Evolutionary conservation across 2,797 vertebrate species (phyloP).

Genomic region (Varecia variegata): DNA sequence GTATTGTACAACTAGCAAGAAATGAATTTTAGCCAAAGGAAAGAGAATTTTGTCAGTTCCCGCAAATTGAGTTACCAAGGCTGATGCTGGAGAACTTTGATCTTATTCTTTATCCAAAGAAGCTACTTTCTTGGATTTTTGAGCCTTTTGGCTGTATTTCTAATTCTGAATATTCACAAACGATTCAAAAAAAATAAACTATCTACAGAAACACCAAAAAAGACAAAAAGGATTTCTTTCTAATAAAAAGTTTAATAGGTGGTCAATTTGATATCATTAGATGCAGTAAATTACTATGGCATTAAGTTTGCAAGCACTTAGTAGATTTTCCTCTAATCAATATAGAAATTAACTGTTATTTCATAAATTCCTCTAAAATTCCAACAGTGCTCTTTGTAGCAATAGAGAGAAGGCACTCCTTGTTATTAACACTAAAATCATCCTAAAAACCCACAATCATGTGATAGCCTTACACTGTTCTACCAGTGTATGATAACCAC

Average conservation of each 20-base stretch:
- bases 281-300: neutral
- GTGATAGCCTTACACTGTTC: neutral
- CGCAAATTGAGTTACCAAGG: neutral
- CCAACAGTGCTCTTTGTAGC: neutral
- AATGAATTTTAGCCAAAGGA: slow-evolving; percentile 15
- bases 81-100: neutral
- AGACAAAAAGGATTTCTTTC: neutral
- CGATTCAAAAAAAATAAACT: neutral
- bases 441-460: neutral
- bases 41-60: slow-evolving; percentile 30
- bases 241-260: neutral
- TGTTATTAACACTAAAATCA: neutral
- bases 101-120: slow-evolving; percentile 13
- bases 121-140: neutral
- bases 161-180: neutral
- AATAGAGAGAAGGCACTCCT: neutral
- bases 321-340: neutral
- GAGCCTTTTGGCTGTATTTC: neutral
- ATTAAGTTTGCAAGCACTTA: slow-evolving; percentile 8
- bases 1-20: neutral
- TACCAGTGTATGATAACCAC: neutral
- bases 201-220: neutral
- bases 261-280: neutral
- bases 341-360: slow-evolving; percentile 8
- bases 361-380: slow-evolving; percentile 31